Base-by-base conservation (phyloP, 2,888 invertebrate genomes). In the Suillia variegata region DNA sequence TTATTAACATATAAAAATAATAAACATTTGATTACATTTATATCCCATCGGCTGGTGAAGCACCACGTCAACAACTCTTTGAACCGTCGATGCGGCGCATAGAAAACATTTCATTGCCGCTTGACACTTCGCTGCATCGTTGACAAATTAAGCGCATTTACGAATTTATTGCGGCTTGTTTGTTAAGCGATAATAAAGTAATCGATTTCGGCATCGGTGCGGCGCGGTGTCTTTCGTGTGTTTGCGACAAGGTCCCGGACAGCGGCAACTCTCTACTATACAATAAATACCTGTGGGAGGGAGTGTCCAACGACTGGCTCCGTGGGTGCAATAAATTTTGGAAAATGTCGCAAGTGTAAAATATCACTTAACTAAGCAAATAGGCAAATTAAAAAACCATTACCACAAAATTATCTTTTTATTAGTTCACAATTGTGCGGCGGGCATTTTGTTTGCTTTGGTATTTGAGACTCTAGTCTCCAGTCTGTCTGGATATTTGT, bases 281-380 rank as follows among this genome's bases (percentile, higher is more conserved):
- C n/a, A n/a, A n/a, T n/a, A n/a, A n/a, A 31, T 31, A 38, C n/a
- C 38, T 38, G 38, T 38, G n/a, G 38, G n/a, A 38, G 38, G 38
- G 22, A 17, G 26, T 17, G 50, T 22, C 22, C 20, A 22, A 18
- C 12, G 31, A 31, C 38, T 26, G 26, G 26, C 6, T 26, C 26
- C 26, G 26, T 26, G 4, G 50, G 3, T 31, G 26, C 12, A 20
- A 24, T 17, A n/a, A 26, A 15, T 21, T 21, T 38, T 38, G 6
- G 6, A 45, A 47, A 10, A 22, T 17, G 15, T 17, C 15, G 20
- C n/a, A 21, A 2, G 49, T 51, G 53, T 18, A 20, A 21, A 34
- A 38, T 53, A 53, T 53, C 53, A 53, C 53, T 21, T 53, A 53
- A 53, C 38, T 20, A 53, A 20, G 21, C 34, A 53, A 53, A 53